Evolutionary conservation across 2,113 vertebrate species (phyloP).

Genomic region (Naja naja): DNA sequence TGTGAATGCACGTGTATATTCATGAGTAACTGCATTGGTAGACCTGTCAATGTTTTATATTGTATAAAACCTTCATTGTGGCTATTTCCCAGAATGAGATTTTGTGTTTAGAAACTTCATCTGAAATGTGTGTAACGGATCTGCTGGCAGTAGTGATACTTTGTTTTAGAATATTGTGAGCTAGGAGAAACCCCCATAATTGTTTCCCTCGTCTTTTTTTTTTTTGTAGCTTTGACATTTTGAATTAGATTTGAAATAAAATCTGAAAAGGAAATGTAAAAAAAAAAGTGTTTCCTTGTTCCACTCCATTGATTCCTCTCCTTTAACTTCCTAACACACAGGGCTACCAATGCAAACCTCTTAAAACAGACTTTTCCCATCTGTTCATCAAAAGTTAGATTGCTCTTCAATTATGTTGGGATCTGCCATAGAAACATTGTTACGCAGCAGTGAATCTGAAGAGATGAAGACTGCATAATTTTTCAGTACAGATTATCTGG

Average conservation of each 20-base stretch:
- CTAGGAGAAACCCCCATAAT: slow-evolving; percentile 70
- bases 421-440: neutral
- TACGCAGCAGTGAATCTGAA: neutral
- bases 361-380: slow-evolving; percentile 23
- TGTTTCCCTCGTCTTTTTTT: slow-evolving; percentile 68
- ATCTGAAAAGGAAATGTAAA: slow-evolving; percentile 77
- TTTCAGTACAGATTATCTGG: slow-evolving; percentile 11
- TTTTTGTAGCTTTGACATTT: slow-evolving; percentile 84
- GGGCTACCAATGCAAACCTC: slow-evolving; percentile 57
- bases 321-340: slow-evolving; percentile 19
- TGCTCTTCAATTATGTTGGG: slow-evolving; percentile 17
- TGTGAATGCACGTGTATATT: slow-evolving; percentile 83
- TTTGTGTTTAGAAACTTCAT: slow-evolving; percentile 79
- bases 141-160: slow-evolving; percentile 80
- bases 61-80: slow-evolving; percentile 81
- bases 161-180: slow-evolving; percentile 82
- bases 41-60: slow-evolving; percentile 83
- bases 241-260: slow-evolving; percentile 87
- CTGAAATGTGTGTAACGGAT: slow-evolving; percentile 78
- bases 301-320: slow-evolving; percentile 1
- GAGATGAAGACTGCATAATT: slow-evolving; percentile 28
- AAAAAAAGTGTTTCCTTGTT: slow-evolving; percentile 70
- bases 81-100: slow-evolving; percentile 73
- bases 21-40: slow-evolving; percentile 77
- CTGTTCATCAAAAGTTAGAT: neutral